A percentile compares a stretch with the other conserved stretches of the same genome.
phyloP scores from a whole-genome alignment of 1,140 invertebrate genomes.

The Brachionus calyciflorus region DNA sequence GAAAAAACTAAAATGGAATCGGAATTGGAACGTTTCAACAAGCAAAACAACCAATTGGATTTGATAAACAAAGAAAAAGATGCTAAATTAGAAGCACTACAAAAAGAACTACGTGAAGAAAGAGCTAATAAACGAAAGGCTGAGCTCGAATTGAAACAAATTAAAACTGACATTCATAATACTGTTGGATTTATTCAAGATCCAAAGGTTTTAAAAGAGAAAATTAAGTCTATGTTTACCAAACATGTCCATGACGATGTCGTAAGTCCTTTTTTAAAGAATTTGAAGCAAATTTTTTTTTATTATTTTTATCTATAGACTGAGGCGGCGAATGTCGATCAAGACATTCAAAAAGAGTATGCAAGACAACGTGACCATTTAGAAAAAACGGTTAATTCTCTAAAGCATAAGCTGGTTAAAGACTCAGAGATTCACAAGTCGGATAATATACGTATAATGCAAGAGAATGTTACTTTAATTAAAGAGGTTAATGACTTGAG shows the following conservation, averaged over 20 bases:
- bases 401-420: constrained; percentile 61
- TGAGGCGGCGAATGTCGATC: constrained; percentile 60
- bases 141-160: constrained; percentile 69
- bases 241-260: constrained; percentile 68
- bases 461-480: constrained; percentile 72
- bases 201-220: constrained; percentile 71
- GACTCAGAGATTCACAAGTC: constrained; percentile 60
- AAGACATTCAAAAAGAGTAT: constrained; percentile 74
- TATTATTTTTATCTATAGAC: constrained; percentile 51
- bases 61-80: constrained; percentile 70
- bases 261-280: constrained; percentile 52
- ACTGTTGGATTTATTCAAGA: constrained; percentile 74
- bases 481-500: constrained; percentile 72
- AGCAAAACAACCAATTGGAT: constrained; percentile 67
- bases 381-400: constrained; percentile 36
- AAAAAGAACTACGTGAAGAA: constrained; percentile 70
- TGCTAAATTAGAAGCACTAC: constrained; percentile 71
- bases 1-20: constrained; percentile 71
- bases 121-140: constrained; percentile 64
- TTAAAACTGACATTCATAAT: constrained; percentile 74
- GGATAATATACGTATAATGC: constrained; percentile 63
- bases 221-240: constrained; percentile 72
- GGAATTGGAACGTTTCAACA: constrained; percentile 71
- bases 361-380: constrained; percentile 72
- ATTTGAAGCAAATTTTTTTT: background rate